Evolutionary conservation across 2,888 invertebrate genomes (phyloP).

Genomic region (Oxystoma pomonae): DNA sequence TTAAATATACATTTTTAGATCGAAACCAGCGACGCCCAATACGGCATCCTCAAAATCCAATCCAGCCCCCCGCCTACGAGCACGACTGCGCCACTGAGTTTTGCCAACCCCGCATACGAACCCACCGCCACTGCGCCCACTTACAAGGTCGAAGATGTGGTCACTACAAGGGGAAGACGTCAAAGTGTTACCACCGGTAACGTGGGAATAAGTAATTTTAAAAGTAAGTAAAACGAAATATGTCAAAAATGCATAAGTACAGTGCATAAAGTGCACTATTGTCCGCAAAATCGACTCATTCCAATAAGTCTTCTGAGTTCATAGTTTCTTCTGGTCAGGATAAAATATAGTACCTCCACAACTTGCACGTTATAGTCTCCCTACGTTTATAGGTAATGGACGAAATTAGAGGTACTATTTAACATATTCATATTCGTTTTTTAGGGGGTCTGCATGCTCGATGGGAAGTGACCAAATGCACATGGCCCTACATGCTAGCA

Average conservation of each 20-base stretch:
- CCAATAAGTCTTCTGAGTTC: too few species aligned
- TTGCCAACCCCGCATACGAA: slow-evolving; percentile 81
- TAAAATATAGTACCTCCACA: too few species aligned
- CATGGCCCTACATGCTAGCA: slow-evolving; percentile 88
- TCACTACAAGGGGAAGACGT: slow-evolving; percentile 56
- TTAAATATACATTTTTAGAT: too few species aligned
- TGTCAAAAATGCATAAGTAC: too few species aligned
- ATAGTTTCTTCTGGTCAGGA: too few species aligned
- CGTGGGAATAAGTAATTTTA: slow-evolving; percentile 30
- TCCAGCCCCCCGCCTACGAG: slow-evolving; percentile 58
- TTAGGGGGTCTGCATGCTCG: slow-evolving; percentile 68
- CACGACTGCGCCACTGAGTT: slow-evolving; percentile 59
- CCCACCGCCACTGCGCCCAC: slow-evolving; percentile 60
- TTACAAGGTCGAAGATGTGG: slow-evolving; percentile 74
- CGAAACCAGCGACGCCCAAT: slow-evolving; percentile 62
- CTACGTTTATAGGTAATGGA: too few species aligned
- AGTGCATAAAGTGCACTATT: too few species aligned
- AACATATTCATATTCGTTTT: too few species aligned
- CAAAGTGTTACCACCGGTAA: slow-evolving; percentile 45
- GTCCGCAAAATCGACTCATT: too few species aligned
- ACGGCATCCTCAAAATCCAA: slow-evolving; percentile 74
- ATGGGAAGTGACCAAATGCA: slow-evolving; percentile 76
- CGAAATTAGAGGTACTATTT: too few species aligned
- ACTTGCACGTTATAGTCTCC: too few species aligned
- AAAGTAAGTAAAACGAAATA: slow-evolving; percentile 11